A percentile compares a stretch with the other conserved stretches of the same genome.
Evolutionary conservation across 2,797 vertebrate genomes (phyloP).

Genomic region (Characodon lateralis): DNA sequence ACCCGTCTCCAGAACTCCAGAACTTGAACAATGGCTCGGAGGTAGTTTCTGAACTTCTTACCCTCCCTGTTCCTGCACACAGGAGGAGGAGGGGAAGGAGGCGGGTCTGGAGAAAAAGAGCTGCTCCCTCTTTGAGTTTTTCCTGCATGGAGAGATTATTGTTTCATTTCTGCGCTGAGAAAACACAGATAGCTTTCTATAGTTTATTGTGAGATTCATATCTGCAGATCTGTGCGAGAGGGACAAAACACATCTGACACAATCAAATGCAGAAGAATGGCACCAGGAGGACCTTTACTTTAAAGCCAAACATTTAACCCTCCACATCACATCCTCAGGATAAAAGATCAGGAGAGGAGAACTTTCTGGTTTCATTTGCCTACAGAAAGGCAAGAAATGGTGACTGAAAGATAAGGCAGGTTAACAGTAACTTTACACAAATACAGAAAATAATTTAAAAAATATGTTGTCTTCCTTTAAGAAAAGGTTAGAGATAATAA

Average conservation of each 20-base stretch:
- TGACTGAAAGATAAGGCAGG: background rate
- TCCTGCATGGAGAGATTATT: slow-evolving; percentile 47
- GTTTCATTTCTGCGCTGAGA: slow-evolving; percentile 56
- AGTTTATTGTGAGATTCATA: slow-evolving; percentile 43
- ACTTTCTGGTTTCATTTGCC: background rate
- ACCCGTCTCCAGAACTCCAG: slow-evolving; percentile 41
- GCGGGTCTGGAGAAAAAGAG: slow-evolving; percentile 47
- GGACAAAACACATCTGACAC: slow-evolving; percentile 16
- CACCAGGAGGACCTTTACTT: background rate
- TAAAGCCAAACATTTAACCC: background rate
- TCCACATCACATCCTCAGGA: background rate
- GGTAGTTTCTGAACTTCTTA: slow-evolving; percentile 39
- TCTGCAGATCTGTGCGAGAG: slow-evolving; percentile 34
- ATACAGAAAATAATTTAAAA: background rate
- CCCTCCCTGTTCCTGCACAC: slow-evolving; percentile 46
- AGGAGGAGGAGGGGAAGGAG: slow-evolving; percentile 42
- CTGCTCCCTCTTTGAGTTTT: slow-evolving; percentile 38
- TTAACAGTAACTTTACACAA: background rate
- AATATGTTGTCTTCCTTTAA: background rate
- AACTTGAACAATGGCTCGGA: slow-evolving; percentile 68
- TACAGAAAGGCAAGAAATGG: background rate
- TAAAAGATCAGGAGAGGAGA: background rate
- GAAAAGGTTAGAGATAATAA: background rate
- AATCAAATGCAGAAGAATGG: slow-evolving; percentile 1
- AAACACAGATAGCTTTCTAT: slow-evolving; percentile 60